Base-by-base conservation (phyloP, 2,888 invertebrate species). In the Fissipunctia ypsillon region DNA sequence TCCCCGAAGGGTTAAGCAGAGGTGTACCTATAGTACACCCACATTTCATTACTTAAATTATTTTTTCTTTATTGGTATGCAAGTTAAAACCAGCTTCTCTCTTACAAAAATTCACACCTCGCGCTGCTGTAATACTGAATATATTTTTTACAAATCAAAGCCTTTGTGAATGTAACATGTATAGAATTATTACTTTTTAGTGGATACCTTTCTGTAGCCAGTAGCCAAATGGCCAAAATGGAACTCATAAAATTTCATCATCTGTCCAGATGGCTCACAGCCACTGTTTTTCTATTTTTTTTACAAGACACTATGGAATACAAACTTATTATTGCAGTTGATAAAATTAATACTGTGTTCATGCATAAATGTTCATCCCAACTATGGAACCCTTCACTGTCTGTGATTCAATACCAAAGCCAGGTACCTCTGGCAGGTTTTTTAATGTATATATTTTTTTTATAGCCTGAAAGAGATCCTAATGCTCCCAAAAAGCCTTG, bases 401-500 rank as follows among this genome's bases (percentile, higher is more conserved):
- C 16, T n/a, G 14, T 22, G 2, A 12, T n/a, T n/a, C n/a, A n/a
- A n/a, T n/a, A n/a, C n/a, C n/a, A n/a, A n/a, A n/a, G n/a, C n/a
- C n/a, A n/a, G n/a, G n/a, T 2, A 31, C 5, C 10, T 31, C 9
- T 16, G 16, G 31, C 3, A 6, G 10, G 3, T 16, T n/a, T 63
- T 63, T n/a, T n/a, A n/a, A 61, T 43, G 0, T 52, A 10, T 60
- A 19, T 69, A 28, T 35, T 59, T 38, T 38, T 66, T 93, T 92
- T 43, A n/a, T 86, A 96, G 96, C 94, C 96, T 72, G 96, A 96
- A 89, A 92, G 92, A 87, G 98, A 98, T 93, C 98, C 98, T 0
- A 97, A 98, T 93, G 98, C 98, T 64, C 98, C 98, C 0, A 98
- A 98, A 90, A 96, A 98, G 84, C 98, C 98, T 2, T 98, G 98